Base-by-base conservation (phyloP, 2,797 vertebrate species). In the Mico argentatus region DNA sequence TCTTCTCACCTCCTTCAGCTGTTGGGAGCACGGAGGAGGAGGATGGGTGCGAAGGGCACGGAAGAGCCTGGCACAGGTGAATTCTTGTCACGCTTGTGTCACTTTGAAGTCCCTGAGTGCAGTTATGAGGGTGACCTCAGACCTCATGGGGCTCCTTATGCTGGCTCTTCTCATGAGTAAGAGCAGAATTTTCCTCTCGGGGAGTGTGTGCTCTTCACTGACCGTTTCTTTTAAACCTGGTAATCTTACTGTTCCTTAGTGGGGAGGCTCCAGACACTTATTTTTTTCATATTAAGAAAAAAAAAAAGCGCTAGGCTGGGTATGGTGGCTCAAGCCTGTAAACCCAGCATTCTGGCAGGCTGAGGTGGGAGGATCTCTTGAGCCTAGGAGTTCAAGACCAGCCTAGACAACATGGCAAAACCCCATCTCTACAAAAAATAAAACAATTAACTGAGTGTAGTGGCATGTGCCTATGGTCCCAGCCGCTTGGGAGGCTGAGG, bases 71-170 rank as follows among this genome's bases (percentile, higher is more conserved):
- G 27, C 8, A 44, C 1, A 17, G 44, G 33, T 0, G 22, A 1
- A 2, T 6, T 6, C 0, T 12, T 9, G 14, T 13, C n/a, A 20
- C 0, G 1, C 14, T 3, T 10, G 13, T 12, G 7, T 3, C 72
- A 24, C 67, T 30, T 19, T 57, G 84, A 81, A 48, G 46, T 59
- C n/a, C 59, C 76, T 0, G 0, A 26, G 24, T 0, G 4, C 27
- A 36, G 41, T 20, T 15, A 13, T 44, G 0, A 44, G 81, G 48
- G 26, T 19, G 1, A n/a, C 30, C 30, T 4, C 12, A 1, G 86
- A 7, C 67, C 59, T 91, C 73, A 5, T 24, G 9, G 72, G 33
- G 9, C 19, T 7, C 30, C 7, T 0, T 19, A 10, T 1, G 15
- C 12, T 0, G 8, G 64, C 64, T 50, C 13, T 20, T 44, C 55